A percentile compares a stretch with the other conserved stretches of the same genome.
phyloP scores from a whole-genome alignment of 2,888 invertebrate species.

The Anodontia alba region DNA sequence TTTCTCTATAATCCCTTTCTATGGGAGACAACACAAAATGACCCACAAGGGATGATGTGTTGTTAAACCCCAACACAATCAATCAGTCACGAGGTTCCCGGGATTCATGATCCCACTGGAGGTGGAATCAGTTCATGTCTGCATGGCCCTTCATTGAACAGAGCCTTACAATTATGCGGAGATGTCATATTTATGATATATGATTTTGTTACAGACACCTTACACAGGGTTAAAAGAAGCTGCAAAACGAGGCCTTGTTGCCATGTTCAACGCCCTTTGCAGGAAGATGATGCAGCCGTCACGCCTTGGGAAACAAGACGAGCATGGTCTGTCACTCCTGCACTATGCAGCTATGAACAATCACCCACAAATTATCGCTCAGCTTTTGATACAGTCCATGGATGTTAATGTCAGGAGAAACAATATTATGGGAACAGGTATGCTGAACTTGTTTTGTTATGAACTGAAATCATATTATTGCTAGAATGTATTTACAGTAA shows the following conservation, averaged over 20 bases:
- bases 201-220: constrained; percentile 79
- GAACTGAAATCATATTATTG: background rate
- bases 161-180: too few relatives aligned
- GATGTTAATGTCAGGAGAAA: constrained; percentile 83
- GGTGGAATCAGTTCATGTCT: too few relatives aligned
- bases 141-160: too few relatives aligned
- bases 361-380: constrained; percentile 82
- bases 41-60: too few relatives aligned
- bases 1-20: too few relatives aligned
- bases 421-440: constrained; percentile 79
- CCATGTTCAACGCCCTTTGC: constrained; percentile 81
- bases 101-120: too few relatives aligned
- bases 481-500: too few relatives aligned
- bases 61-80: too few relatives aligned
- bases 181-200: background rate
- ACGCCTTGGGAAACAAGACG: constrained; percentile 83
- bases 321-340: constrained; percentile 82
- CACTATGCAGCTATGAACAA: constrained; percentile 84
- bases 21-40: too few relatives aligned
- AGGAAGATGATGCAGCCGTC: constrained; percentile 81
- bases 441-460: constrained; percentile 18
- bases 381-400: constrained; percentile 81
- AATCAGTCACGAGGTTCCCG: too few relatives aligned
- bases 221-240: constrained; percentile 79
- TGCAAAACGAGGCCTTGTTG: constrained; percentile 82